Evolutionary conservation across 1,140 invertebrate species (phyloP), one percentile per base, ranked within the genome.

Genomic region (Glossosoma conforme): DNA sequence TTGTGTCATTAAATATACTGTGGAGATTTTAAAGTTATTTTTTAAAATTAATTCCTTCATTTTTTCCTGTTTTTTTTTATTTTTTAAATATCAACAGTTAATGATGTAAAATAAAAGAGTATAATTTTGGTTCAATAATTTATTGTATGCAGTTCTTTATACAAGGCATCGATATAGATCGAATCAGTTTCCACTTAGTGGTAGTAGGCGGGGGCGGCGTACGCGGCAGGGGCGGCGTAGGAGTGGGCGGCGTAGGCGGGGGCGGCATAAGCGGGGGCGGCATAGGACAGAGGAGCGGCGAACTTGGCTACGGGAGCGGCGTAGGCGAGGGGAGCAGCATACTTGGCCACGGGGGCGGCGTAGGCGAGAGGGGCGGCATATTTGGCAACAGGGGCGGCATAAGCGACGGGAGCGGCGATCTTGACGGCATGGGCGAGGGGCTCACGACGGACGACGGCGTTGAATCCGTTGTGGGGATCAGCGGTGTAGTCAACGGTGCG

Each of bases 401-500:
- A 54, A 17, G 24, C 45, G 1, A 48, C 1, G 11, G 52, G 52
- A 37, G 45, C 52, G n/a, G 41, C 33, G 5, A 52, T 20, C 19
- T 50, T 50, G 8, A 50, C 18, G 17, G 19, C 36, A 42, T 46
- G 60, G 2, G 64, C 68, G 0, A 66, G n/a, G 2, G 70, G 66
- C 44, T 70, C 65, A 48, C 64, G 69, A 62, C 69, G 68, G 1
- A 76, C 73, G 25, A 76, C 74, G 2, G 74, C 75, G 62, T 77
- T 77, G 65, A 77, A 77, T 13, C 75, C 75, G 41, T 74, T 76
- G 53, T 70, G 67, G 17, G 69, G 67, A 52, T 78, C 77, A 3
- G 76, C 75, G 3, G 79, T 81, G 65, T 85, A 84, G 56, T 82
- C 79, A 1, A 84, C 82, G 17, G 77, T 78, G 52, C 82, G 75